Evolutionary conservation across 2,888 invertebrate species (phyloP).

Genomic region (Rhagophthalmus giganteus): DNA sequence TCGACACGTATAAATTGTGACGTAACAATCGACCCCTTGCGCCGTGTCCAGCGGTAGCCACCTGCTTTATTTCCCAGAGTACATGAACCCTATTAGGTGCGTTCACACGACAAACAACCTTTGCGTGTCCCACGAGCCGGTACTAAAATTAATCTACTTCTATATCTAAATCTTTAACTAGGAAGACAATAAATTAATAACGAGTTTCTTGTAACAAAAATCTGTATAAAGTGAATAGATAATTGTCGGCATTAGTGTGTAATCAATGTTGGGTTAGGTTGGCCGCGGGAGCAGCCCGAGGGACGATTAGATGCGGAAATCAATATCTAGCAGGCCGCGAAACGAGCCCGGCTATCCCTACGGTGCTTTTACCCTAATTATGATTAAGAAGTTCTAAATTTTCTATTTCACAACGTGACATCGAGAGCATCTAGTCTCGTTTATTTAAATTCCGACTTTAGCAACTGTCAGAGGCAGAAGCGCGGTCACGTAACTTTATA

Average conservation of each 20-base stretch:
- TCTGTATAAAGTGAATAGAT: slow-evolving; percentile 23
- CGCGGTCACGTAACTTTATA: slow-evolving; percentile 6
- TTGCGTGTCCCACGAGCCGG: slow-evolving; percentile 10
- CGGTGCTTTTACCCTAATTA: slow-evolving; percentile 30
- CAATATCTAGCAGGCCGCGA: slow-evolving; percentile 38
- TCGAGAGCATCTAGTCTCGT: slow-evolving; percentile 8
- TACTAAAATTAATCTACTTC: slow-evolving; percentile 4
- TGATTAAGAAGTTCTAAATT: slow-evolving; percentile 25
- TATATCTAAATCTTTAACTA: slow-evolving; percentile 8
- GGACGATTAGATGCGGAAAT: slow-evolving; percentile 40
- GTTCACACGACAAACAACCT: slow-evolving; percentile 4
- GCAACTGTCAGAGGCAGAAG: slow-evolving; percentile 17
- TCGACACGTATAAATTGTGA: slow-evolving; percentile 1
- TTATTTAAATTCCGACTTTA: slow-evolving; percentile 7
- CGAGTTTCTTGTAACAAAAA: slow-evolving; percentile 5
- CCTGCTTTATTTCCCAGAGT: slow-evolving; percentile 28
- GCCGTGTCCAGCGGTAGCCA: slow-evolving; percentile 11
- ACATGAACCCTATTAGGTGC: slow-evolving; percentile 15
- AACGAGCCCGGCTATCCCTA: slow-evolving; percentile 35
- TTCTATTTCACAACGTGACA: slow-evolving; percentile 4
- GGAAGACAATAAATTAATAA: slow-evolving; percentile 11
- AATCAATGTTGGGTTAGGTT: slow-evolving; percentile 38
- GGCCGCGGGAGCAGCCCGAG: slow-evolving; percentile 34
- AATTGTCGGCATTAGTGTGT: slow-evolving; percentile 33
- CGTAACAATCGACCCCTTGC: slow-evolving; percentile 5